phyloP scores from a whole-genome alignment of 2,888 invertebrate genomes.

The Drosophila dives region DNA sequence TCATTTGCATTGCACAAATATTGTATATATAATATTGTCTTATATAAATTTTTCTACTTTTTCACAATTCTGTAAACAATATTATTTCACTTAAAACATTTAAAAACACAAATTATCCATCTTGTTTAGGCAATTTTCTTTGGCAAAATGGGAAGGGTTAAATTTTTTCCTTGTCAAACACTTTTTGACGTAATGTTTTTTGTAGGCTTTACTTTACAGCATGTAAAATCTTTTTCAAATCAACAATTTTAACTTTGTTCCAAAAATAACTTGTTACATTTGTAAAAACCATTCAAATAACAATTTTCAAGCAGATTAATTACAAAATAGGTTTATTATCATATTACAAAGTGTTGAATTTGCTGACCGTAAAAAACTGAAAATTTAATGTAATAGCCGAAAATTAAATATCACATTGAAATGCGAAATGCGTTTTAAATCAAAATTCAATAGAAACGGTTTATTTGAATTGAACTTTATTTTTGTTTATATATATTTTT shows the following conservation, averaged over 20 bases:
- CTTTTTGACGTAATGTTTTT: too few relatives aligned
- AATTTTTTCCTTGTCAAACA: neutral
- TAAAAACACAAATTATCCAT: neutral
- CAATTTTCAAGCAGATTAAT: neutral
- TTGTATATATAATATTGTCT: neutral
- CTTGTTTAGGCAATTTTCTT: neutral
- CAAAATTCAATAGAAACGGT: neutral
- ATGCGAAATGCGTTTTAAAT: neutral
- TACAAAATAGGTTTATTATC: neutral
- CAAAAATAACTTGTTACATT: neutral
- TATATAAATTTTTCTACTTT: constrained; percentile 22
- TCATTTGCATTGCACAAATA: neutral
- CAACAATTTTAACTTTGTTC: neutral
- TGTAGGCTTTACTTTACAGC: too few relatives aligned
- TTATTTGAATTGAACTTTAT: neutral
- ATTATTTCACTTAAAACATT: neutral
- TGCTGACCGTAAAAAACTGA: neutral
- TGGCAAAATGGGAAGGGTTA: neutral
- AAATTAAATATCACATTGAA: neutral
- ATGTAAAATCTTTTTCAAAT: too few relatives aligned
- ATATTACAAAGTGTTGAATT: neutral
- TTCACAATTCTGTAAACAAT: neutral
- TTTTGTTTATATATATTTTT: neutral
- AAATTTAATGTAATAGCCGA: neutral
- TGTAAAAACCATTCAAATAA: neutral